These are phyloP conservation scores for Rotaria macrura DNA, from an alignment of 2,888 invertebrate species.

Conservation along the genomic window DNA sequence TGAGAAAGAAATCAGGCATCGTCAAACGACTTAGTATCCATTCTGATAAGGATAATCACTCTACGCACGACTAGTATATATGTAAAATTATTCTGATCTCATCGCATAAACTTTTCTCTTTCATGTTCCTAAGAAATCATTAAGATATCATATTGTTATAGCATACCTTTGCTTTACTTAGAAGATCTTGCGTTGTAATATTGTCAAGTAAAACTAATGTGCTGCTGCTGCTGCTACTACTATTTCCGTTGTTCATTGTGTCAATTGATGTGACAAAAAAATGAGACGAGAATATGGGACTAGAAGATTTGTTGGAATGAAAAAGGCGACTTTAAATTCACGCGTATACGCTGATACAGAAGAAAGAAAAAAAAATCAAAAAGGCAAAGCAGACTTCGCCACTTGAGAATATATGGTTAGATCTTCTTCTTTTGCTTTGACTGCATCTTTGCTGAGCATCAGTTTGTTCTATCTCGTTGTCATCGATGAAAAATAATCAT, in stretches of 20 bases:
- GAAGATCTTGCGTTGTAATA: background rate
- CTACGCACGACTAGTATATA: background rate
- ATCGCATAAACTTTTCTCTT: background rate
- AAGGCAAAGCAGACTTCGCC: background rate
- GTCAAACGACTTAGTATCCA: background rate
- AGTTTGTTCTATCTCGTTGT: background rate
- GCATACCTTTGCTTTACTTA: conserved; percentile 1
- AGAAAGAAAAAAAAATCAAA: background rate
- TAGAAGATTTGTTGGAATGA: background rate
- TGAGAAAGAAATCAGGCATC: background rate
- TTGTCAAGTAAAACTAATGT: background rate
- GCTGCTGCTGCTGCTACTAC: background rate
- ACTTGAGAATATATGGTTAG: background rate
- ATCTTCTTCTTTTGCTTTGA: background rate
- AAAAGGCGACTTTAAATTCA: background rate
- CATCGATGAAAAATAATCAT: background rate
- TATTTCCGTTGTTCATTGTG: background rate
- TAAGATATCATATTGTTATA: background rate
- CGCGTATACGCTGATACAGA: background rate
- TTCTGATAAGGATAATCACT: background rate
- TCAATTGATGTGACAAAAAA: background rate
- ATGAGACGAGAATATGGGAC: background rate
- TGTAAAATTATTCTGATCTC: background rate
- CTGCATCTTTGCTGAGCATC: background rate
- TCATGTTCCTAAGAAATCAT: background rate